Conservation (phyloP, 2,797 vertebrate genomes). For the Enteromius viviparus region DNA sequence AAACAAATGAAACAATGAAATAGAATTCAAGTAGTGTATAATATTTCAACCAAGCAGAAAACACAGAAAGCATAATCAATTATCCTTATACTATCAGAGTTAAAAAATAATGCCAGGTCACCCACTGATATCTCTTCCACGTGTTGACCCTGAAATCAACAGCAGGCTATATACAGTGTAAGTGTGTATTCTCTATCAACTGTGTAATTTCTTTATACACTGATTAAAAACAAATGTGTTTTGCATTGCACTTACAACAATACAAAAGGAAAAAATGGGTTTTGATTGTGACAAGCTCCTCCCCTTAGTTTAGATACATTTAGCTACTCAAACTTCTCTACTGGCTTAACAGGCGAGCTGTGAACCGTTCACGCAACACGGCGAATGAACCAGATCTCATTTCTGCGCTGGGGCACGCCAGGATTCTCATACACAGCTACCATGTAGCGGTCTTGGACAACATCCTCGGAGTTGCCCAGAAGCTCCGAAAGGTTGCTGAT, state of each 20-base stretch:
- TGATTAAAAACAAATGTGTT: neutral
- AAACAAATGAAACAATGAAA: neutral
- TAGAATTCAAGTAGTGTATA: neutral
- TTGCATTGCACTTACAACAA: neutral
- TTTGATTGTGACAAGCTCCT: neutral
- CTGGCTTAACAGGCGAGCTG: neutral
- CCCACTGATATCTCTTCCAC: neutral
- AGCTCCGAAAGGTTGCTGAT: slow-evolving; percentile 79
- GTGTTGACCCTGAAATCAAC: neutral
- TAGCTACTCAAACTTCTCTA: neutral
- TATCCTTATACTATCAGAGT: neutral
- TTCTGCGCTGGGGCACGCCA: slow-evolving; percentile 73
- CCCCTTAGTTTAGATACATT: neutral
- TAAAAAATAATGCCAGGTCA: slow-evolving; percentile 4
- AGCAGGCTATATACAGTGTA: neutral
- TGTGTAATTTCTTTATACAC: neutral
- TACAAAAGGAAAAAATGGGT: neutral
- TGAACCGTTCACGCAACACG: slow-evolving; percentile 45
- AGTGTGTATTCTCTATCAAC: neutral
- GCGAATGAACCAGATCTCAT: slow-evolving; percentile 87
- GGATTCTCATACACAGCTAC: slow-evolving; percentile 85
- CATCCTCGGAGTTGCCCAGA: slow-evolving; percentile 66
- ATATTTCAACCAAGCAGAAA: neutral
- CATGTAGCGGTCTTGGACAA: slow-evolving; percentile 73
- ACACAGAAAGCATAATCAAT: neutral